Evolutionary conservation across 1,140 invertebrate genomes (phyloP), one percentile per base, ranked within the genome.

Genomic region (Drosophila navojoa): DNA sequence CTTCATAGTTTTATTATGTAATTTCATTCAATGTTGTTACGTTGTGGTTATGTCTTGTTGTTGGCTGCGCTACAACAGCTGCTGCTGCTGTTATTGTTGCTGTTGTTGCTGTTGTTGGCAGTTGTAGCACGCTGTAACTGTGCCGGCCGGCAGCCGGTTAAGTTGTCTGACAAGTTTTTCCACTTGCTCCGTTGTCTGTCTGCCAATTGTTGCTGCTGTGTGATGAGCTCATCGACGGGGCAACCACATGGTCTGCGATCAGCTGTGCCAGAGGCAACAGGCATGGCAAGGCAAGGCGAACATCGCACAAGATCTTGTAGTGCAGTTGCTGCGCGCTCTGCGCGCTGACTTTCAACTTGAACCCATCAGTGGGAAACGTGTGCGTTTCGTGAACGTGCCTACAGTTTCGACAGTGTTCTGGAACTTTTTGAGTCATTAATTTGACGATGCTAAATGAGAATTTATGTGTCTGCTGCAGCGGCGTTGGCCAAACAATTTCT

Each of bases 391-490:
- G 38, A 57, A 74, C 67, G 72, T 59, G 58, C 67, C 55, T 60
- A 57, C 66, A 19, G 27, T 62, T 50, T 58, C 22, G 35, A 54
- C 16, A 32, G 52, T 40, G 54, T 52, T 49, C 49, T 67, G 66
- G 45, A 80, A 50, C 81, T 86, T 42, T 79, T 79, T 63, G 68
- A 84, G 82, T 84, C 82, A 87, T 87, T 87, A 87, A 87, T 87
- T 89, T 87, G 82, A 79, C 79, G 84, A 74, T 80, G 84, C 67
- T 89, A 87, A 87, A 87, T 87, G 84, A 77, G 82, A 87, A 87
- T 87, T 87, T 89, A 87, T 87, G 84, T 77, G 82, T 89, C 82
- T 89, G 62, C 63, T 82, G 82, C 82, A 87, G 68, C 61, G 76
- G 60, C 60, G 60, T 68, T 58, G 75, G 61, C 45, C 66, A 59